These are phyloP conservation scores for Betta splendens DNA, from an alignment of 2,797 vertebrate species.

Conservation along the genomic window DNA sequence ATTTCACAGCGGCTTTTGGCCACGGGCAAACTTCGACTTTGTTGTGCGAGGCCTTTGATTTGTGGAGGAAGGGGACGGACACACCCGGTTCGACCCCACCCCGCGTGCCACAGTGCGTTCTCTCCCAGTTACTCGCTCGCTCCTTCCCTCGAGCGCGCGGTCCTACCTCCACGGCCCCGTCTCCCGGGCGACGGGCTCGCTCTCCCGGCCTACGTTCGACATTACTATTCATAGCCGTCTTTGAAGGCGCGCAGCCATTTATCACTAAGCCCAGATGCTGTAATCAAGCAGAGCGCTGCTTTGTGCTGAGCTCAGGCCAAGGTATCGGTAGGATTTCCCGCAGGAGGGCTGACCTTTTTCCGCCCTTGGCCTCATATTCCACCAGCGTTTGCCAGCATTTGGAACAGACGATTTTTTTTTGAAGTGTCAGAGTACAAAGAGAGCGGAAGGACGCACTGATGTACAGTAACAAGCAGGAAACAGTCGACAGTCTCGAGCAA, in stretches of 20 bases:
- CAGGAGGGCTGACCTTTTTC: constrained; percentile 42
- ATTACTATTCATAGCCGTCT: constrained; percentile 27
- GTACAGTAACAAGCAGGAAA: constrained; percentile 8
- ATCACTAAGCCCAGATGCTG: constrained; percentile 27
- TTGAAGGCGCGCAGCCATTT: constrained; percentile 35
- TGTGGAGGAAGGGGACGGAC: constrained; percentile 74
- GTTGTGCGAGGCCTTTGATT: constrained; percentile 78
- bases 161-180: constrained; percentile 39
- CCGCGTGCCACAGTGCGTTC: constrained; percentile 72
- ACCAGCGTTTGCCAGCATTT: constrained; percentile 38
- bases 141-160: constrained; percentile 34
- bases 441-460: constrained; percentile 31
- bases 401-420: constrained; percentile 14
- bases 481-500: constrained; percentile 12
- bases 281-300: constrained; percentile 31
- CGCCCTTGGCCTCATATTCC: constrained; percentile 45
- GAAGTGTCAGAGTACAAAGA: constrained; percentile 26
- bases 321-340: constrained; percentile 53
- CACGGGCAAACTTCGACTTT: constrained; percentile 73
- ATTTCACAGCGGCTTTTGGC: constrained; percentile 68
- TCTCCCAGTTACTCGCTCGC: constrained; percentile 72
- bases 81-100: constrained; percentile 68
- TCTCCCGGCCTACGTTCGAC: constrained; percentile 37
- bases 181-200: constrained; percentile 57
- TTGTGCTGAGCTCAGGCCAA: constrained; percentile 14